Percentiles rank a stretch among this genome's conserved stretches.
Evolutionary conservation across 2,797 vertebrate species (phyloP).

Genomic region (Falco novaeseelandiae): DNA sequence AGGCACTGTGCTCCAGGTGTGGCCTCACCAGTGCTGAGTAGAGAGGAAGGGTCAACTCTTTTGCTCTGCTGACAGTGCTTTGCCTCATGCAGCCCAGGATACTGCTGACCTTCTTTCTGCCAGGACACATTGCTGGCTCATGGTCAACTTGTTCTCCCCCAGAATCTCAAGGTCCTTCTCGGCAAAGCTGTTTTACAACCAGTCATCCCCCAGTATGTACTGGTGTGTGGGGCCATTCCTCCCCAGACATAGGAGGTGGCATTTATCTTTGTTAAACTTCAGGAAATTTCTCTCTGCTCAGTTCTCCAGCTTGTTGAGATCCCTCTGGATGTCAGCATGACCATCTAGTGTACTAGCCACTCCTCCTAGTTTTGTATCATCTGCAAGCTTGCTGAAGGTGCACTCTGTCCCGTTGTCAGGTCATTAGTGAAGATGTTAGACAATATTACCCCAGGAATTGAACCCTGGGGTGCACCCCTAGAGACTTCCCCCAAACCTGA

Average conservation of each 20-base stretch:
- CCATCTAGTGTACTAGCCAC: background rate
- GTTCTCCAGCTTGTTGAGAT: background rate
- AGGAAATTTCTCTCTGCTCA: background rate
- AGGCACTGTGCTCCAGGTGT: too few species aligned
- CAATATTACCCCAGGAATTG: background rate
- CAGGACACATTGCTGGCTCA: background rate
- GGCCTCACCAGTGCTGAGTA: background rate
- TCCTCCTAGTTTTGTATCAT: background rate
- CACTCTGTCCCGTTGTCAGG: background rate
- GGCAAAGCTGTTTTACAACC: background rate
- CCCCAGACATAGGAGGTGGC: background rate
- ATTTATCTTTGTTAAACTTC: background rate
- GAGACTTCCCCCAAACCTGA: background rate
- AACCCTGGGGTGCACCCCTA: background rate
- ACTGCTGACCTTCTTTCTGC: background rate
- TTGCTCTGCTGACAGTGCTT: background rate
- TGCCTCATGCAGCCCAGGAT: background rate
- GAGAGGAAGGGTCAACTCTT: background rate
- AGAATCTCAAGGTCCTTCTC: background rate
- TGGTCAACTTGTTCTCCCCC: background rate
- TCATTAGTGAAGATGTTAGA: background rate
- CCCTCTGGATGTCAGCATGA: background rate
- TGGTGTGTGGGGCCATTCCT: background rate
- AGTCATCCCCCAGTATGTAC: background rate
- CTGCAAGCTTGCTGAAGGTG: background rate